Base-by-base conservation (phyloP, 2,113 vertebrate genomes). In the Anguilla rostrata region DNA sequence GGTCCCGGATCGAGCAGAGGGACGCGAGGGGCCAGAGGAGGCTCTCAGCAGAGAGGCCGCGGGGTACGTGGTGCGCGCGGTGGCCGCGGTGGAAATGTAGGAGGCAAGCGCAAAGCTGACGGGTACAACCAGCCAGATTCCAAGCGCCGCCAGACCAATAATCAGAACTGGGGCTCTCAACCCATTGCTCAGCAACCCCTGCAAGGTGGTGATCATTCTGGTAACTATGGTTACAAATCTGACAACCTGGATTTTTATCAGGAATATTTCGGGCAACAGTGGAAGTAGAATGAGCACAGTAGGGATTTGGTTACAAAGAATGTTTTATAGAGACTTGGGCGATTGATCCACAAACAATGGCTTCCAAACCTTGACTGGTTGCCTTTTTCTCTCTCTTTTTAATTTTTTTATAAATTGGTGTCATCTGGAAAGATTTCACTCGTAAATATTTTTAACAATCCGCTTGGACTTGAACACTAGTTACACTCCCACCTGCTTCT, bases 1-100 rank as follows among this genome's bases (percentile, higher is more conserved):
- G 97, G 96, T 91, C 97, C 96, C 89, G 98, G 96, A 96, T 96
- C 97, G 94, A 97, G 96, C 97, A 96, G 98, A 97, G 97, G 97
- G 95, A 93, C 94, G 92, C 97, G 97, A 92, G 96, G 96, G 94
- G 95, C 96, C 94, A 96, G 96, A 96, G 95, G 95, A 93, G 93
- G 92, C 94, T 91, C 95, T 95, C 97, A 97, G 92, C 96, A 96
- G 95, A 96, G 97, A 96, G 96, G 97, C 96, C 97, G 97, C 94
- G 97, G 96, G 97, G 97, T 98, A 97, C 95, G 97, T 97, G 95
- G 96, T 97, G 96, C 94, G 94, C 96, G 96, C 95, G 96, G 96
- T 96, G 96, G 95, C 96, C 96, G 96, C 95, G 96, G 96, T 96
- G 96, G 96, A 96, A 96, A 97, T 96, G 95, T 97, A 96, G 96